phyloP scores from a whole-genome alignment of 2,113 vertebrate genomes.

The Syrmaticus mikado region DNA sequence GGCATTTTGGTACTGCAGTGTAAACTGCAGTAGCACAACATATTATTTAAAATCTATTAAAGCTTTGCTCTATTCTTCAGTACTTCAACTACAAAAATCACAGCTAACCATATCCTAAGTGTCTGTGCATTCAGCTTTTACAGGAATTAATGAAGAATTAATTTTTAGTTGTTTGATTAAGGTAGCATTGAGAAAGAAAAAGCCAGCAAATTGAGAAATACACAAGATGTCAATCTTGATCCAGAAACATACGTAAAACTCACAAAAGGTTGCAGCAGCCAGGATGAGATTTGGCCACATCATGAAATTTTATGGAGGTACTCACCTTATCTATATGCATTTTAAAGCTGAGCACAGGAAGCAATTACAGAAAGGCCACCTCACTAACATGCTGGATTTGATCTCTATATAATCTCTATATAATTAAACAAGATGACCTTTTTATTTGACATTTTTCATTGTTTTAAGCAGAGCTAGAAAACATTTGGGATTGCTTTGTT shows the following conservation, averaged over 20 bases:
- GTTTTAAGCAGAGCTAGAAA: constrained; percentile 34
- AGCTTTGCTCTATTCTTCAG: neutral
- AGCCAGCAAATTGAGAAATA: neutral
- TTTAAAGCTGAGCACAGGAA: neutral
- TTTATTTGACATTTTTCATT: neutral
- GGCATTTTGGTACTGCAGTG: neutral
- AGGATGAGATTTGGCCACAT: neutral
- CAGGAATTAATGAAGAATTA: neutral
- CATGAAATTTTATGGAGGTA: neutral
- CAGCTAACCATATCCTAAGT: neutral
- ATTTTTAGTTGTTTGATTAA: neutral
- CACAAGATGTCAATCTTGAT: neutral
- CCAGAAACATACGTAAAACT: neutral
- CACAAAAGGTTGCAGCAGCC: neutral
- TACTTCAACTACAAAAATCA: neutral
- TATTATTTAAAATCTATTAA: neutral
- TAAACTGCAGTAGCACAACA: neutral
- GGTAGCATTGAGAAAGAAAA: neutral
- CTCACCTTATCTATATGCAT: neutral
- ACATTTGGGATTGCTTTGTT: constrained; percentile 34
- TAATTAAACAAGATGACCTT: constrained; percentile 17
- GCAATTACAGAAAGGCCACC: neutral
- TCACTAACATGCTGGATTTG: neutral
- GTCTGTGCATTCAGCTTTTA: neutral
- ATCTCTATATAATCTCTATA: neutral